phyloP scores from a whole-genome alignment of 2,797 vertebrate genomes.

The Falco columbarius region DNA sequence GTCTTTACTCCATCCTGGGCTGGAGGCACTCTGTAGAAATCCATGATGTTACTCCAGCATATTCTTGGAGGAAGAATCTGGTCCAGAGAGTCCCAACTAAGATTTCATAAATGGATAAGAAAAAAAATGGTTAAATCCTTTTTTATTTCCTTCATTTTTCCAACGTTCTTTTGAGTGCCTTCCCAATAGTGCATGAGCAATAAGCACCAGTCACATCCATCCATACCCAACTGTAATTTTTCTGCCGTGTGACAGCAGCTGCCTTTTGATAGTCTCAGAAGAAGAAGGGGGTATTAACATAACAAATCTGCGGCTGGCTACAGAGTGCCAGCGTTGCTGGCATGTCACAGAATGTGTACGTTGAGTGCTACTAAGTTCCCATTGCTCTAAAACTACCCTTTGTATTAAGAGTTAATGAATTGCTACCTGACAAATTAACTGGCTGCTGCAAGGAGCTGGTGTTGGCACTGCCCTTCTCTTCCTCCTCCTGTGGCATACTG shows the following conservation, averaged over 20 bases:
- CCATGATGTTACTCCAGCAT: rapidly evolving
- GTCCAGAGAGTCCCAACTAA: not conserved
- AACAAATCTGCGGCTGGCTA: constrained; percentile 4
- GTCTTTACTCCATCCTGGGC: not conserved
- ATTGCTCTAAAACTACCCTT: not conserved
- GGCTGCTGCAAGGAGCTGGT: not conserved
- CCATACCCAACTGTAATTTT: not conserved
- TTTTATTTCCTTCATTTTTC: not conserved
- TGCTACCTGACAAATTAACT: not conserved
- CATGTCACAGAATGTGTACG: not conserved
- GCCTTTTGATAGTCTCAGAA: constrained; percentile 37
- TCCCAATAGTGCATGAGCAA: not conserved
- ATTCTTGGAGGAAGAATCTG: not conserved
- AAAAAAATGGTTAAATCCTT: not conserved
- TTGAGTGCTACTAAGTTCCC: not conserved
- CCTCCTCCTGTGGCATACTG: not conserved
- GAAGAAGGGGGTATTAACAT: not conserved
- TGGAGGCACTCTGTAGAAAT: not conserved
- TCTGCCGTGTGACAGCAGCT: not conserved
- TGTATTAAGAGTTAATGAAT: constrained; percentile 23
- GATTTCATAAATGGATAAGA: not conserved
- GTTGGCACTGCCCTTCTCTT: not conserved
- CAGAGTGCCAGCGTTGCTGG: not conserved
- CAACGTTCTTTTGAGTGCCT: not conserved
- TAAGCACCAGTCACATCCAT: constrained; percentile 8